Base-by-base conservation (phyloP, 2,888 invertebrate species). In the Lissocephala sabroskyi region DNA sequence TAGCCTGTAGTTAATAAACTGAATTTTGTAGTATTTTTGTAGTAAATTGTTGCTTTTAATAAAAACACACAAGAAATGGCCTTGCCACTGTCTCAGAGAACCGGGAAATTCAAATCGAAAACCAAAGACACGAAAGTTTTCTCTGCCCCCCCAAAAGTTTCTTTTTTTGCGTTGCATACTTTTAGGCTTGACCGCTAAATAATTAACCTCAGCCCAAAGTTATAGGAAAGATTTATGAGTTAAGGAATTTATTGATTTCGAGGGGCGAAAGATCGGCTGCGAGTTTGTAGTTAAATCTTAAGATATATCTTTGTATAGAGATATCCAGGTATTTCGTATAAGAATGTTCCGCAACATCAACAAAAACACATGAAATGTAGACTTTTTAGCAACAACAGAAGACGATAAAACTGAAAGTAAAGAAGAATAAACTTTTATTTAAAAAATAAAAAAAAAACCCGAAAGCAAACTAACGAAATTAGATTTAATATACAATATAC, bases 361-460 rank as follows among this genome's bases (percentile, higher is more conserved):
- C 37, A 11, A 32, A n/a, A 7, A 23, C 23, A 23, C 7, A 5
- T 14, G 45, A 49, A 51, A 56, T 52, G 77, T 77, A 71, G 71
- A 71, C 71, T 71, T 23, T 3, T 68, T 76, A 71, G 71, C 56
- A 76, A 76, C 71, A 71, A 68, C 57, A 65, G 45, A 77, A 77
- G 71, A 71, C 71, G 71, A 71, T 71, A 71, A 71, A 71, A 71
- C 77, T 71, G 61, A 68, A 76, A 76, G 65, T 77, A 71, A 63
- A 52, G 51, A 17, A 14, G 45, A 16, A 16, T 30, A 23, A 54
- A 58, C 43, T 49, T 68, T 65, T 65, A 54, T 58, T 66, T 53
- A 48, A 48, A 52, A 45, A 47, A 50, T 40, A 56, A 56, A 45
- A 45, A 29, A 36, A 47, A 65, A 56, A 56, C 46, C 44, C 42